Base-by-base conservation (phyloP, 2,113 vertebrate genomes). In the Pterophyllum scalare region DNA sequence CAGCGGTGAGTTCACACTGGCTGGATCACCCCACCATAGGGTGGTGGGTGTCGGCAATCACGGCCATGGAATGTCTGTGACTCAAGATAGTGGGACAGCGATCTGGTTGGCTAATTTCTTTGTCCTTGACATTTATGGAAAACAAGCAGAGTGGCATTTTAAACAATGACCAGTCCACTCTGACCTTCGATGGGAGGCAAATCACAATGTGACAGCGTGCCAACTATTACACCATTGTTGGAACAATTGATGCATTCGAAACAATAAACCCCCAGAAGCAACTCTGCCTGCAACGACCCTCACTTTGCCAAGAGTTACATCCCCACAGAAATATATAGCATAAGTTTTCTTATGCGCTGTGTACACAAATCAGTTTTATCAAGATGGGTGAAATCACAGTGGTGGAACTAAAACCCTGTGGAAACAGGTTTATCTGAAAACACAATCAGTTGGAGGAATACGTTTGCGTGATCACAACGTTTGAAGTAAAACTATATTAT, bases 151-250 rank as follows among this genome's bases (percentile, higher is more conserved):
- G 79, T 82, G 89, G 81, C 87, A 90, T 93, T 92, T 93, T 80
- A 90, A 93, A 93, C 91, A 93, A 94, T 90, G 89, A 89, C 59
- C 82, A 72, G 79, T 85, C 67, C 77, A 84, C 75, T 84, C 87
- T 87, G 92, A 93, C 92, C 91, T 93, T 93, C 28, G 22, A 80
- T 86, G 85, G 88, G 87, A 92, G 89, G 80, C 62, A 88, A 85
- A 88, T 89, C 93, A 87, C 87, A 92, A 60, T 54, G 79, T 70
- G 82, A 49, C 43, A 58, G 20, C n/a, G 19, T 75, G 91, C 93
- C 93, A 94, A 82, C 87, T 62, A 83, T 92, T 88, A 90, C 91
- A 88, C 46, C 81, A 89, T 72, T 81, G 79, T 80, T 35, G 11
- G 82, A 85, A 92, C 88, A 93, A 86, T 87, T 57, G 38, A 5